A percentile compares a stretch with the other conserved stretches of the same genome.
phyloP scores from a whole-genome alignment of 2,888 invertebrate genomes.

The Tinea pellionella region DNA sequence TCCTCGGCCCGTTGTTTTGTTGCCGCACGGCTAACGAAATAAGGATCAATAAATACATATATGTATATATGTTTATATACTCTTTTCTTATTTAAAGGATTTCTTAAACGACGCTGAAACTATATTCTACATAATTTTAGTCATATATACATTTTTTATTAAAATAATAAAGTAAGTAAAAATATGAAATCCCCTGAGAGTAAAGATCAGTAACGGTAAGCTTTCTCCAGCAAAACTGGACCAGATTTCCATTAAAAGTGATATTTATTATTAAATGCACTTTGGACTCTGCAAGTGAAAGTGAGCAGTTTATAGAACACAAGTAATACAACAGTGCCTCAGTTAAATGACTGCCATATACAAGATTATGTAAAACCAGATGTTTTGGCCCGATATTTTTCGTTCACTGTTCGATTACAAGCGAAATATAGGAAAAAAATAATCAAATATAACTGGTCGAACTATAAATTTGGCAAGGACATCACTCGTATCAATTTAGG shows the following conservation, averaged over 20 bases:
- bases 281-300: conserved; percentile 44
- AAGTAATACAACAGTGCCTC: conserved; percentile 7
- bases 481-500: background rate
- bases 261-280: conserved; percentile 17
- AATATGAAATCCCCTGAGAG: too few species aligned
- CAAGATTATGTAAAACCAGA: background rate
- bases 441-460: background rate
- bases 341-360: background rate
- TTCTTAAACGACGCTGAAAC: too few species aligned
- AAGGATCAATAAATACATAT: too few species aligned
- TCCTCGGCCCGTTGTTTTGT: conserved; percentile 25
- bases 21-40: conserved; percentile 15
- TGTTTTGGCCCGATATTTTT: background rate
- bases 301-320: conserved; percentile 19
- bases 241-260: conserved; percentile 35
- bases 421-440: background rate
- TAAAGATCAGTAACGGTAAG: conserved; percentile 17
- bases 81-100: background rate
- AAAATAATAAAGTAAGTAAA: too few species aligned
- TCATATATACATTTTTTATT: too few species aligned
- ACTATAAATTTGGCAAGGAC: background rate
- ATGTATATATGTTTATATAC: too few species aligned
- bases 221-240: conserved; percentile 49
- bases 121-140: too few species aligned
- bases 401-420: background rate